Evolutionary conservation across 2,888 invertebrate genomes (phyloP).

Genomic region (Caenorhabditis sinica): DNA sequence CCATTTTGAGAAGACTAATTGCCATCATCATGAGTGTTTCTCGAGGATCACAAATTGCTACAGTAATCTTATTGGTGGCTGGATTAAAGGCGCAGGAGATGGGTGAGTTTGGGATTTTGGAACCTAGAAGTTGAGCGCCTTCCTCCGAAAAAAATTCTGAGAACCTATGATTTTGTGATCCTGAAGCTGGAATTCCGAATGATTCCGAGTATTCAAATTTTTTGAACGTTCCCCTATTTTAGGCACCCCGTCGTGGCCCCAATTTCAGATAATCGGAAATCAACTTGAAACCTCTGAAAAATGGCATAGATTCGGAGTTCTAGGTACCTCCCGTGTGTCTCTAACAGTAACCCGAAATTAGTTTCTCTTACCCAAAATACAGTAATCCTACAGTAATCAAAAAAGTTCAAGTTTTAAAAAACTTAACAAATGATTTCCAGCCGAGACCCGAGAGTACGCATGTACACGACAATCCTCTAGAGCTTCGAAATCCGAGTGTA

Average conservation of each 20-base stretch:
- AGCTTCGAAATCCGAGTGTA: conserved; percentile 50
- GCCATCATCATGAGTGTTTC: neutral
- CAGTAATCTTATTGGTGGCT: conserved; percentile 13
- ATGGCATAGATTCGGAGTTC: conserved; percentile 59
- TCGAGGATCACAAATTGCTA: conserved; percentile 15
- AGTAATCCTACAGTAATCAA: neutral
- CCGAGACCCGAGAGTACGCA: conserved; percentile 57
- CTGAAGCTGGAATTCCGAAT: neutral
- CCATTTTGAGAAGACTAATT: neutral
- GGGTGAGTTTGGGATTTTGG: neutral
- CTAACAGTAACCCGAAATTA: conserved; percentile 1
- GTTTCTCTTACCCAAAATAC: neutral
- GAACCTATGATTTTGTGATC: neutral
- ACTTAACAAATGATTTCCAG: conserved; percentile 15
- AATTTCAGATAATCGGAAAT: conserved; percentile 44
- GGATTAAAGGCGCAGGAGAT: conserved; percentile 5
- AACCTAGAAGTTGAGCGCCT: neutral
- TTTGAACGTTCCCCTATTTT: neutral
- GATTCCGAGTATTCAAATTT: neutral
- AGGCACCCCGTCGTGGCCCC: conserved; percentile 39
- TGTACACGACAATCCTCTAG: conserved; percentile 37
- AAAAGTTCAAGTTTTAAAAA: neutral
- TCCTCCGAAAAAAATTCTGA: neutral
- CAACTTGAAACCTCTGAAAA: conserved; percentile 47
- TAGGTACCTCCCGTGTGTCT: conserved; percentile 30